phyloP scores from a whole-genome alignment of 2,113 vertebrate species.

The Lichenostomus cassidix region DNA sequence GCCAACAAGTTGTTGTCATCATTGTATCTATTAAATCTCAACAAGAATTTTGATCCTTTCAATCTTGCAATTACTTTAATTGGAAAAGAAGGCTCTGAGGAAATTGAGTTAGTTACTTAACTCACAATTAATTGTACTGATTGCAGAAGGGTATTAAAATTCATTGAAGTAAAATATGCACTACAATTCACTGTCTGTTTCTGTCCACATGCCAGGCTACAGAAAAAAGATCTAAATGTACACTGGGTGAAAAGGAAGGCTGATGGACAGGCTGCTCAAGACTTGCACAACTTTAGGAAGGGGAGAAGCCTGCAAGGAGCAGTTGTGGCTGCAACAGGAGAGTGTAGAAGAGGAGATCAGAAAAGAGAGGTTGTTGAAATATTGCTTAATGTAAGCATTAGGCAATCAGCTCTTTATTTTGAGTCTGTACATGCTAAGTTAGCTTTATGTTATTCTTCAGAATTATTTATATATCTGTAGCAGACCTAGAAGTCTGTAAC shows the following conservation, averaged over 20 bases:
- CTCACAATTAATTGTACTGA: slow-evolving; percentile 40
- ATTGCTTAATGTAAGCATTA: not conserved
- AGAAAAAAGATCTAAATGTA: not conserved
- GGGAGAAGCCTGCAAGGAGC: not conserved
- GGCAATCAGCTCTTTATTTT: not conserved
- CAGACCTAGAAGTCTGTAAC: not conserved
- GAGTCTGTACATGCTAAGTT: not conserved
- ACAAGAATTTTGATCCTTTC: slow-evolving; percentile 15
- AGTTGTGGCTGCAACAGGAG: not conserved
- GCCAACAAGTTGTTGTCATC: not conserved
- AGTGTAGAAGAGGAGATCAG: not conserved
- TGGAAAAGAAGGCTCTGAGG: not conserved
- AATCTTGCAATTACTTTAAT: slow-evolving; percentile 28
- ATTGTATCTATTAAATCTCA: not conserved
- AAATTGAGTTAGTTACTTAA: slow-evolving; percentile 38
- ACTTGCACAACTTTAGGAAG: not conserved
- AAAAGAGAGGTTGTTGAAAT: not conserved
- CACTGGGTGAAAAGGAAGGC: not conserved
- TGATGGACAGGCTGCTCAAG: not conserved
- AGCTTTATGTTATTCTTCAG: not conserved
- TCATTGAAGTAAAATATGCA: not conserved
- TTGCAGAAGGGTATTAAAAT: slow-evolving; percentile 55
- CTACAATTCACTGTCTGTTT: not conserved
- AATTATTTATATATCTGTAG: not conserved
- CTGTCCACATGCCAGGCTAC: not conserved